Conservation (phyloP, 2,113 vertebrate genomes). For the Coregonus clupeaformis region DNA sequence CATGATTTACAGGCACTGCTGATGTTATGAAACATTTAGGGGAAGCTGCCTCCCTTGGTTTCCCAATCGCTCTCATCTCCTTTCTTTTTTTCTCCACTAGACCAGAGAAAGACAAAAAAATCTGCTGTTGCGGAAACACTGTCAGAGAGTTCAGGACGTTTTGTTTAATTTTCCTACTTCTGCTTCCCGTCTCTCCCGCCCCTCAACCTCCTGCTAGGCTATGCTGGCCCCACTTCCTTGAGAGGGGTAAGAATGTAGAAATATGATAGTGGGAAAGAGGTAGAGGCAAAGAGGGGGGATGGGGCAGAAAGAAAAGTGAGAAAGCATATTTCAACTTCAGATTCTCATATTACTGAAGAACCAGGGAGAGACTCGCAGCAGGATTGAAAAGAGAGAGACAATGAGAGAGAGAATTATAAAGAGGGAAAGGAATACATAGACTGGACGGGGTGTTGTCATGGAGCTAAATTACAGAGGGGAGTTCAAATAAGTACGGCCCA, state of each 20-base stretch:
- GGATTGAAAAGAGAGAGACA: neutral
- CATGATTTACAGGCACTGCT: neutral
- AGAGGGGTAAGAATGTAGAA: neutral
- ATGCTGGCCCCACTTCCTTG: neutral
- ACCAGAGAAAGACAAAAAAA: neutral
- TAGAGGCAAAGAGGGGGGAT: neutral
- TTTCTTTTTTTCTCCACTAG: neutral
- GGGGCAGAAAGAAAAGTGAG: neutral
- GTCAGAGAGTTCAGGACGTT: neutral
- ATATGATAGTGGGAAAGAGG: neutral
- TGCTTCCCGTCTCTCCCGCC: constrained; percentile 2
- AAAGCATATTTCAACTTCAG: neutral
- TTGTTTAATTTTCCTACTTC: neutral
- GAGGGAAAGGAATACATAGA: neutral
- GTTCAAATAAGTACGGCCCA: neutral
- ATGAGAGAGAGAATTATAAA: neutral
- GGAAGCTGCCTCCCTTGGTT: neutral
- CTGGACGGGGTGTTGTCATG: neutral
- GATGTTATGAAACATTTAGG: neutral
- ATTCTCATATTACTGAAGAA: neutral
- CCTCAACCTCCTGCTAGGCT: neutral
- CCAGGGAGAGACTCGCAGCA: neutral
- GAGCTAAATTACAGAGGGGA: neutral
- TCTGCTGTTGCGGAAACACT: neutral
- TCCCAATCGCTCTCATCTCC: neutral